phyloP scores from a whole-genome alignment of 2,888 invertebrate species.

The Rhagonycha fulva region DNA sequence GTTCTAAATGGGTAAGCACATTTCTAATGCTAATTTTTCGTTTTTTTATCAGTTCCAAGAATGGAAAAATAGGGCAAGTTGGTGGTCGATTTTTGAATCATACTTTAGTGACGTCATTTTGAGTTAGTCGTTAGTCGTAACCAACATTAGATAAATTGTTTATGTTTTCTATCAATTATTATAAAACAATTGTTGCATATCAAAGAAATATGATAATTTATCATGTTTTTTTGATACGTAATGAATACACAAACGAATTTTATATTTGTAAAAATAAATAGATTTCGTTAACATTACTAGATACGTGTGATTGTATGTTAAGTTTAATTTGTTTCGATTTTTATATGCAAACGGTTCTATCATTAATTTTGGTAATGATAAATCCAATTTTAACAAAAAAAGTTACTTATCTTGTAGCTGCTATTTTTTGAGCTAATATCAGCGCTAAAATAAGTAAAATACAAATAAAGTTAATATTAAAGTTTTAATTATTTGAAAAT shows the following conservation, averaged over 20 bases:
- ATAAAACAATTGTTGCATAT: not conserved
- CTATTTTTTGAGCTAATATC: not conserved
- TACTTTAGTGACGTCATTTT: too few species aligned
- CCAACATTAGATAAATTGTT: too few species aligned
- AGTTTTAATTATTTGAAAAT: too few species aligned
- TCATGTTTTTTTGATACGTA: not conserved
- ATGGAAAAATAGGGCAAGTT: too few species aligned
- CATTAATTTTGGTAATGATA: not conserved
- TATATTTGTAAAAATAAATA: not conserved
- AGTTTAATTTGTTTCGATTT: not conserved
- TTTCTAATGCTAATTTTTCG: not conserved
- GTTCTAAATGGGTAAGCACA: conserved; percentile 66
- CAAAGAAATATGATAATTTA: not conserved
- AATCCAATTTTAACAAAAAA: not conserved
- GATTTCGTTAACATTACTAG: not conserved
- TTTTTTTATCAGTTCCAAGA: not conserved
- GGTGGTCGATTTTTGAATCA: too few species aligned
- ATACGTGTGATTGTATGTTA: not conserved
- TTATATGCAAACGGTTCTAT: not conserved
- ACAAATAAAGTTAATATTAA: too few species aligned
- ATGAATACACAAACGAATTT: not conserved
- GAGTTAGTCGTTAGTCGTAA: too few species aligned
- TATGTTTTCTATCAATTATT: not conserved
- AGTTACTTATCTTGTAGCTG: not conserved
- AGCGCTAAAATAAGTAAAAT: too few species aligned